These are phyloP conservation scores for Drosophila lowei DNA, from an alignment of 1,140 invertebrate species.

Conservation along the genomic window DNA sequence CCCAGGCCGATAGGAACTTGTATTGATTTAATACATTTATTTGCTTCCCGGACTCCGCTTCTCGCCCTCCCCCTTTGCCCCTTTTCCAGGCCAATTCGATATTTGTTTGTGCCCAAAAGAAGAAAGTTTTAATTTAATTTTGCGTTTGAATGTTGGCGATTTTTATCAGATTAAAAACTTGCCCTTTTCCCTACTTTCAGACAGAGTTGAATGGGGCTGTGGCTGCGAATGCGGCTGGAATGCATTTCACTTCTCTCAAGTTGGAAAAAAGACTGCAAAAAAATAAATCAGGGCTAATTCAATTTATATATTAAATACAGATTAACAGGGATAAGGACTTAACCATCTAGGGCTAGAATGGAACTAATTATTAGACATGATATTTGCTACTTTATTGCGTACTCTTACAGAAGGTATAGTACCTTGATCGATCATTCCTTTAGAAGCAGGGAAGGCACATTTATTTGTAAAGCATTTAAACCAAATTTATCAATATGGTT, in stretches of 20 bases:
- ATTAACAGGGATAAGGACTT: constrained; percentile 37
- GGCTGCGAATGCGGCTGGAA: neutral
- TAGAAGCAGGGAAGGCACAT: too few species aligned
- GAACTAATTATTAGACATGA: constrained; percentile 29
- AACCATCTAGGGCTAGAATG: constrained; percentile 22
- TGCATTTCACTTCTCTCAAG: neutral
- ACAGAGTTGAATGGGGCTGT: neutral
- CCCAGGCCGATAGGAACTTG: constrained; percentile 22
- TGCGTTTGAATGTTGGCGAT: constrained; percentile 31
- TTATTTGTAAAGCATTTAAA: too few species aligned
- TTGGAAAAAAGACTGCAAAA: neutral
- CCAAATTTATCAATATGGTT: too few species aligned
- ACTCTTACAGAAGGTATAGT: too few species aligned
- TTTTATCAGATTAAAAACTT: constrained; percentile 75
- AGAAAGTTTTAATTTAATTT: constrained; percentile 76
- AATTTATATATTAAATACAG: constrained; percentile 21
- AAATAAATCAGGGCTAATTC: constrained; percentile 13
- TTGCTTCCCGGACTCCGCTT: constrained; percentile 32
- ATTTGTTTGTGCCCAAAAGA: constrained; percentile 46
- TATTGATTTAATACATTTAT: constrained; percentile 81
- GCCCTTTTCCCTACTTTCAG: constrained; percentile 23
- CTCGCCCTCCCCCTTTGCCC: neutral
- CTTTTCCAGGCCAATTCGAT: constrained; percentile 31
- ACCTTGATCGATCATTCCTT: too few species aligned
- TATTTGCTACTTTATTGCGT: neutral